Percentiles rank a stretch among this genome's conserved stretches.
Conservation (phyloP, 2,113 vertebrate genomes). For the Macroglossus sobrinus region DNA sequence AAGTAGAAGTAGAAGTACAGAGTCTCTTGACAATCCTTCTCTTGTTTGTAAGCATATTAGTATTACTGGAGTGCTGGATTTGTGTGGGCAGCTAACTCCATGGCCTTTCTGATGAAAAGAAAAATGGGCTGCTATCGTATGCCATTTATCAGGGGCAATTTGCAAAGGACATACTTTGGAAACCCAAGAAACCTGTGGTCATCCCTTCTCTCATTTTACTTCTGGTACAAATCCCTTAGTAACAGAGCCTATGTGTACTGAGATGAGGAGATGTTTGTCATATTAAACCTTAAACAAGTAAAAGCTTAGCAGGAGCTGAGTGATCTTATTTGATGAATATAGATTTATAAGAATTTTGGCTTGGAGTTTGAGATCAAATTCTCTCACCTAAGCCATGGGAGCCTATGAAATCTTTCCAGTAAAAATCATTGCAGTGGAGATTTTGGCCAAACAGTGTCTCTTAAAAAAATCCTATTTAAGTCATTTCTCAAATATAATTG, state of each 20-base stretch:
- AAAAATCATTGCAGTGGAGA: constrained; percentile 36
- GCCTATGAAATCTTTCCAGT: constrained; percentile 54
- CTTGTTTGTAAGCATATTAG: neutral
- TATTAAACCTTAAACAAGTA: neutral
- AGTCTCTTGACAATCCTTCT: neutral
- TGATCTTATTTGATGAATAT: constrained; percentile 40
- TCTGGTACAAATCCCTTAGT: neutral
- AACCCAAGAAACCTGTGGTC: neutral
- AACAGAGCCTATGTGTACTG: neutral
- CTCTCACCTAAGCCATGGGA: constrained; percentile 39
- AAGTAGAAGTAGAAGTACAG: neutral
- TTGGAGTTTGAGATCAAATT: constrained; percentile 22
- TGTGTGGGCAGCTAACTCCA: neutral
- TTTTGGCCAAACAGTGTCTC: constrained; percentile 2
- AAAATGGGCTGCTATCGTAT: neutral
- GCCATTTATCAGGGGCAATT: neutral
- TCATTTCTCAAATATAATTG: constrained; percentile 41
- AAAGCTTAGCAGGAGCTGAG: neutral
- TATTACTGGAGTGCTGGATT: neutral
- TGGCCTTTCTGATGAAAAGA: neutral
- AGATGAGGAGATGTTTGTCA: neutral
- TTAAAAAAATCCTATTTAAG: neutral
- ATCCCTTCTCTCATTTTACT: neutral
- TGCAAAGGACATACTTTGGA: neutral
- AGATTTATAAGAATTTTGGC: constrained; percentile 40